Percentiles rank a stretch among this genome's conserved stretches.
phyloP scores from a whole-genome alignment of 2,888 invertebrate species.

The Lypha dubia region DNA sequence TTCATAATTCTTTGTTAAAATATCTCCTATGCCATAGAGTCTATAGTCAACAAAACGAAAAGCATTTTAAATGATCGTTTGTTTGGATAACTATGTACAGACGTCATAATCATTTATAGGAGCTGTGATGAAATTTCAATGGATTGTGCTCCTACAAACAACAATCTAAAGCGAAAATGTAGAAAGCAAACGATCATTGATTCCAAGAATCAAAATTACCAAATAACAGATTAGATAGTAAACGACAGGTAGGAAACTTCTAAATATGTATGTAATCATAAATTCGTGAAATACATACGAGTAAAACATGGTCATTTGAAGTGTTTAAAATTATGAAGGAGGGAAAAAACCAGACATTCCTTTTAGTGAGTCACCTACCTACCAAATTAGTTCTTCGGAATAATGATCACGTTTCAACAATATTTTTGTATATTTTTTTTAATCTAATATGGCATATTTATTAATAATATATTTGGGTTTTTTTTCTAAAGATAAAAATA shows the following conservation, averaged over 20 bases:
- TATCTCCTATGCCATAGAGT: not conserved
- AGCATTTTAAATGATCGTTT: not conserved
- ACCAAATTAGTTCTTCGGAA: slow-evolving; percentile 29
- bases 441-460: slow-evolving; percentile 23
- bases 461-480: no score
- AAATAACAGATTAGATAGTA: slow-evolving; percentile 21
- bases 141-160: slow-evolving; percentile 39
- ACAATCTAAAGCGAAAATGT: not conserved
- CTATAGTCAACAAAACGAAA: not conserved
- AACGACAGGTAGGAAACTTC: slow-evolving; percentile 40
- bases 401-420: slow-evolving; percentile 45
- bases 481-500: no score
- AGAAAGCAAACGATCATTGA: not conserved
- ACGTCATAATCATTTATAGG: slow-evolving; percentile 50
- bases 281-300: not conserved
- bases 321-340: slow-evolving; percentile 3
- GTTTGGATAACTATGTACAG: not conserved
- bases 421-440: slow-evolving; percentile 14
- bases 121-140: slow-evolving; percentile 61
- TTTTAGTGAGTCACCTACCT: slow-evolving; percentile 45
- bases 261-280: slow-evolving; percentile 11
- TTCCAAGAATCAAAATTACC: slow-evolving; percentile 11
- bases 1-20: not conserved
- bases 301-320: not conserved
- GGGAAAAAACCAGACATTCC: not conserved